phyloP scores from a whole-genome alignment of 2,888 invertebrate species.

The Lomographa bimaculata region DNA sequence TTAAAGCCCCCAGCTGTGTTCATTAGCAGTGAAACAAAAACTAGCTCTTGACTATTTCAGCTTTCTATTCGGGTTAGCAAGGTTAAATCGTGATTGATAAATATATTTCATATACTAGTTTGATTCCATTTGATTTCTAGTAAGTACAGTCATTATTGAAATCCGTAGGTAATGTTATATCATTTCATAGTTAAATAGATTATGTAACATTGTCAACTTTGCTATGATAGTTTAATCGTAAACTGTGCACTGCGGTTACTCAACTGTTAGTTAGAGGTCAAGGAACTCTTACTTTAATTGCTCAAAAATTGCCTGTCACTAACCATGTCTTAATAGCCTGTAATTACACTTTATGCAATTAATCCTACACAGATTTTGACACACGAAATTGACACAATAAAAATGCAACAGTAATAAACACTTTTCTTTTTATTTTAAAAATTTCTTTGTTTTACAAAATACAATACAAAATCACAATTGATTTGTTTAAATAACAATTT shows the following conservation, averaged over 20 bases:
- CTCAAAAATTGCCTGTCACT: conserved; percentile 12
- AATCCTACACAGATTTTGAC: conserved; percentile 6
- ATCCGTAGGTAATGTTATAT: no score
- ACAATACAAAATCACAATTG: conserved; percentile 70
- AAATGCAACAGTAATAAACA: conserved; percentile 43
- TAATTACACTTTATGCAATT: conserved; percentile 9
- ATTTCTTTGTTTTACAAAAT: conserved; percentile 62
- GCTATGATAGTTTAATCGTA: conserved; percentile 6
- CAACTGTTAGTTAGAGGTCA: conserved; percentile 11
- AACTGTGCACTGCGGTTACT: conserved; percentile 4
- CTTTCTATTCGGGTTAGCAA: conserved; percentile 23
- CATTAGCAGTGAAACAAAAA: conserved; percentile 5
- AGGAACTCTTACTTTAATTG: conserved; percentile 19
- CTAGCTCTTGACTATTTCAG: conserved; percentile 5
- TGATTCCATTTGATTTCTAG: conserved; percentile 10
- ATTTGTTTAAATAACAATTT: conserved; percentile 58
- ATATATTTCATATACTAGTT: conserved; percentile 11
- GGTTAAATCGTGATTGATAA: conserved; percentile 20
- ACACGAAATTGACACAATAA: conserved; percentile 20
- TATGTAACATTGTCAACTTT: conserved; percentile 10
- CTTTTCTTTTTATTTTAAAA: conserved; percentile 56
- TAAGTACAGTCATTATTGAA: no score
- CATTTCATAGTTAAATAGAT: no score
- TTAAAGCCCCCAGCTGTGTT: conserved; percentile 1
- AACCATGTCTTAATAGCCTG: conserved; percentile 8